Percentiles rank a stretch among this genome's conserved stretches.
phyloP scores from a whole-genome alignment of 35 echinoderm and acorn worm species.

The Apostichopus californicus region DNA sequence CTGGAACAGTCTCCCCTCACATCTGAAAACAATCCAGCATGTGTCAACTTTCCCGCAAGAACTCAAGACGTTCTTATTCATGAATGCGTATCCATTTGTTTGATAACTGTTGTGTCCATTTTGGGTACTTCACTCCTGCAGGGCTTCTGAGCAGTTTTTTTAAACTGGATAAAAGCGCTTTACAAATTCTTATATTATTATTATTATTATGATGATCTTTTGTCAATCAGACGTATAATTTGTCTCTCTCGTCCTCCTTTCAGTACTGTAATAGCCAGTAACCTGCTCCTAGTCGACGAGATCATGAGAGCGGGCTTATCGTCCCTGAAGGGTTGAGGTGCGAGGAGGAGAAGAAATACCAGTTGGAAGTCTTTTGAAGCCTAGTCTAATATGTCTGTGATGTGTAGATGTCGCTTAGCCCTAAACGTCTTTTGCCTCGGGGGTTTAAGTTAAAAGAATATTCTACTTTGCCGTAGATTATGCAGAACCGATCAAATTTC shows the following conservation, averaged over 20 bases:
- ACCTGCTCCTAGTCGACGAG: slow-evolving; percentile 92
- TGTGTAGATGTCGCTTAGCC: slow-evolving; percentile 25
- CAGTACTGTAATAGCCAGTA: slow-evolving; percentile 97
- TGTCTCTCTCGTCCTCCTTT: slow-evolving; percentile 23
- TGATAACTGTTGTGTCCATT: too few species aligned
- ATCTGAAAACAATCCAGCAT: too few species aligned
- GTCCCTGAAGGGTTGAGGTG: slow-evolving; percentile 76
- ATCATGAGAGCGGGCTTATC: slow-evolving; percentile 98
- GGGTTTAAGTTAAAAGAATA: background rate
- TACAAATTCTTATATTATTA: too few species aligned
- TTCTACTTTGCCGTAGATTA: background rate
- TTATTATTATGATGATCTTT: too few species aligned
- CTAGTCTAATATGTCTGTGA: slow-evolving; percentile 21
- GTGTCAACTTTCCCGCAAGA: too few species aligned
- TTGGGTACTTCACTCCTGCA: too few species aligned
- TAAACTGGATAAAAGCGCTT: background rate
- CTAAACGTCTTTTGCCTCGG: background rate
- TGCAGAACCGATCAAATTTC: background rate
- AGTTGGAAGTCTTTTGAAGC: background rate
- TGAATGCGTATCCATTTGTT: too few species aligned
- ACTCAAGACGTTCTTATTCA: too few species aligned
- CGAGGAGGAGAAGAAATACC: background rate
- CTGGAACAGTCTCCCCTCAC: too few species aligned
- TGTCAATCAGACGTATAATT: background rate
- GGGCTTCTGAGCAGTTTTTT: background rate